Conservation (phyloP, 2,888 invertebrate species). For the Antheraea assamensis region DNA sequence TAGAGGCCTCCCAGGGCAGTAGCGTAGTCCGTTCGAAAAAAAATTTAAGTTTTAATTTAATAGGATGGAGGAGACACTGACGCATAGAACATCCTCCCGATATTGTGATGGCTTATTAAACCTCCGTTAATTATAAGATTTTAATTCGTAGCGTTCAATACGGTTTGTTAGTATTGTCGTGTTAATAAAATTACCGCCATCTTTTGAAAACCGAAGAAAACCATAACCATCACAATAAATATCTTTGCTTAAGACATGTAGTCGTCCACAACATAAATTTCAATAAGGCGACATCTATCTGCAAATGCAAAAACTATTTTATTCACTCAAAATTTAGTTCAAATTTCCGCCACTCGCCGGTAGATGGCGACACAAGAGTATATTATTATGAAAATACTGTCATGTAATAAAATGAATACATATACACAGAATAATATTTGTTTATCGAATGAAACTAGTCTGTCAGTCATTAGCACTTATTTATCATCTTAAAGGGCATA, state of each 20-base stretch:
- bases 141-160: too few relatives aligned
- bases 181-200: slow-evolving; percentile 24
- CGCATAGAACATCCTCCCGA: too few relatives aligned
- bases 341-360: background rate
- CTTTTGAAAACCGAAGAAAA: slow-evolving; percentile 11
- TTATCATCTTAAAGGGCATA: background rate
- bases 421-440: background rate
- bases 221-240: background rate
- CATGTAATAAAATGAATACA: background rate
- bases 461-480: background rate
- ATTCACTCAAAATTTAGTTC: background rate
- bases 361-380: background rate
- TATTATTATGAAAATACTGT: background rate
- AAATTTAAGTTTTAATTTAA: too few relatives aligned
- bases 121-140: too few relatives aligned
- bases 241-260: background rate
- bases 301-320: background rate
- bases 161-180: background rate
- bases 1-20: too few relatives aligned
- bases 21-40: too few relatives aligned
- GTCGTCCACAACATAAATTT: background rate
- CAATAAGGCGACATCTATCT: background rate
- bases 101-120: too few relatives aligned
- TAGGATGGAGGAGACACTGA: too few relatives aligned
- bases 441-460: background rate